Conservation (phyloP, 2,113 vertebrate species). For the Shinisaurus crocodilurus region DNA sequence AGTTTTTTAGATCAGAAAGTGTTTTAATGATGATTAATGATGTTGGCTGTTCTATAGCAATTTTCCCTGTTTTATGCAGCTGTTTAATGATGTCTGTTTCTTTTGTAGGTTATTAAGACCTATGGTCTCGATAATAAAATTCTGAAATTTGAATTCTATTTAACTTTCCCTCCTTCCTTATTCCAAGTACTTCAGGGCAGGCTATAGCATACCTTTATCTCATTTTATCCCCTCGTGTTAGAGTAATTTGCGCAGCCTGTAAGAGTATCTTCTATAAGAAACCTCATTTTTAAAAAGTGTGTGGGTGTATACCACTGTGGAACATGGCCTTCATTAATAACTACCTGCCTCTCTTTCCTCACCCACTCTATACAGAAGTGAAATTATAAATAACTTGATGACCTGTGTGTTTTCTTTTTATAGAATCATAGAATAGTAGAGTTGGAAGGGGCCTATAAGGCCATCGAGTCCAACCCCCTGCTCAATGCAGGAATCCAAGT, state of each 20-base stretch:
- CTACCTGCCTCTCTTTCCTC: not conserved
- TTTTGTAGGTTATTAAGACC: not conserved
- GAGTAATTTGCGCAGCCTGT: not conserved
- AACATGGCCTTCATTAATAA: not conserved
- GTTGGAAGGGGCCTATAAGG: too few species aligned
- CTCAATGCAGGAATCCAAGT: too few species aligned
- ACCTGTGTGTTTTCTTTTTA: not conserved
- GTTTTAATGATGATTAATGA: slow-evolving; percentile 12
- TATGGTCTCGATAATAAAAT: not conserved
- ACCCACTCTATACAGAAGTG: not conserved
- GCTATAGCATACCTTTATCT: not conserved
- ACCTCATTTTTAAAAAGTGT: not conserved
- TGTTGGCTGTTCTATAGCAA: not conserved
- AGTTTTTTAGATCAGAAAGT: not conserved
- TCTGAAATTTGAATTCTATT: not conserved
- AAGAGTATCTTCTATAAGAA: not conserved
- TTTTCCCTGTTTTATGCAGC: not conserved
- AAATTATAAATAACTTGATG: not conserved
- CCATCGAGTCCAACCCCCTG: too few species aligned
- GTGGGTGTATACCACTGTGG: not conserved
- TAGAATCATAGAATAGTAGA: too few species aligned
- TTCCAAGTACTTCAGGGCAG: not conserved
- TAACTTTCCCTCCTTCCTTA: not conserved
- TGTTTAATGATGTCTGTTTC: slow-evolving; percentile 1
- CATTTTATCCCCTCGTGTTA: not conserved